Evolutionary conservation across 2,113 vertebrate genomes (phyloP).

Genomic region (Synchiropus splendidus): DNA sequence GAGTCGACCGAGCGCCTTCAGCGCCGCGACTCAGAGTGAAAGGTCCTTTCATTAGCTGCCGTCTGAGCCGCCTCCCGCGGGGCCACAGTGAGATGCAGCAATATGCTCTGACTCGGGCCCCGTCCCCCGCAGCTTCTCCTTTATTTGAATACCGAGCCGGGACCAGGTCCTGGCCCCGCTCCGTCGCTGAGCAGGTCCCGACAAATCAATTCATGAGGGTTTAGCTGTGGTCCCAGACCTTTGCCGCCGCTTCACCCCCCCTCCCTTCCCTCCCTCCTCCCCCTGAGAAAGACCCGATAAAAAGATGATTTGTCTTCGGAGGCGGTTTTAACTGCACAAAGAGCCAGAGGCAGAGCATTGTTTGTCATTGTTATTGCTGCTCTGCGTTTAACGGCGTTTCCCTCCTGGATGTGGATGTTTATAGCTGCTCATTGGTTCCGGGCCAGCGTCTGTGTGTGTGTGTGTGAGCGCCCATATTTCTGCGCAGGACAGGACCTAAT

Average conservation of each 20-base stretch:
- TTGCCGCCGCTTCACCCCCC: slow-evolving; percentile 14
- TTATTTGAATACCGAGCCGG: slow-evolving; percentile 63
- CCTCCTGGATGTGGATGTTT: slow-evolving; percentile 40
- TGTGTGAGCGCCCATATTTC: slow-evolving; percentile 20
- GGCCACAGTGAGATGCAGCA: slow-evolving; percentile 62
- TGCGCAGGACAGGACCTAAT: slow-evolving; percentile 31
- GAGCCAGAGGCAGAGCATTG: slow-evolving; percentile 21
- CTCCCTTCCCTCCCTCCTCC: slow-evolving; percentile 17
- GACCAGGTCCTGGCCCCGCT: slow-evolving; percentile 45
- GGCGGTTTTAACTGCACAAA: slow-evolving; percentile 15
- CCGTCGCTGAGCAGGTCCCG: slow-evolving; percentile 35
- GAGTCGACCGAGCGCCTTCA: too few relatives aligned
- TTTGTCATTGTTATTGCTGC: slow-evolving; percentile 37
- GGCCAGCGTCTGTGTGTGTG: slow-evolving; percentile 10
- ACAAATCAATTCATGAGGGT: slow-evolving; percentile 65
- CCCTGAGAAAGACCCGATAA: slow-evolving; percentile 39
- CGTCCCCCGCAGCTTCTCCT: slow-evolving; percentile 61
- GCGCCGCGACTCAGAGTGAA: too few relatives aligned
- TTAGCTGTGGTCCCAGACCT: slow-evolving; percentile 51
- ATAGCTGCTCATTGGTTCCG: slow-evolving; percentile 23
- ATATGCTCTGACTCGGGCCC: slow-evolving; percentile 59
- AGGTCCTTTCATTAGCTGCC: slow-evolving; percentile 59
- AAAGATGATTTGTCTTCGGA: slow-evolving; percentile 40
- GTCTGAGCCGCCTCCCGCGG: slow-evolving; percentile 66
- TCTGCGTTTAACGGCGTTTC: slow-evolving; percentile 25